Base-by-base conservation (phyloP, 2,888 invertebrate genomes). In the Eilema griseolum region DNA sequence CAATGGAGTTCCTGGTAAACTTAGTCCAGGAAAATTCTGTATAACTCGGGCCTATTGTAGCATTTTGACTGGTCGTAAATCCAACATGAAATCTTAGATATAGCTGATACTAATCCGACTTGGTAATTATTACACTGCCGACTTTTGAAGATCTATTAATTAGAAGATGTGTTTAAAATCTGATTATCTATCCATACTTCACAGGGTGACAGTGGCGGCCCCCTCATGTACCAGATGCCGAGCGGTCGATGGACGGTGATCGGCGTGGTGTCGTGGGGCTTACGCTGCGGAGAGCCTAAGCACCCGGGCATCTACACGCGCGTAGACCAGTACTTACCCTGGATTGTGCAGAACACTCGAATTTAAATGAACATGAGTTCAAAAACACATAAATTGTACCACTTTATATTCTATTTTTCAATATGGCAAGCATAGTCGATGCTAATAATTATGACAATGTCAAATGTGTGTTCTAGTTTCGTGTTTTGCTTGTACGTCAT, bases 241-340 rank as follows among this genome's bases (percentile, higher is more conserved):
- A 97, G 97, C 85, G 97, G 97, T 0, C 96, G 97, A 63, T 98
- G 98, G 98, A 96, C 97, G 0, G 95, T 96, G 37, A 95, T 98
- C 61, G 98, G 98, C 1, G 95, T 98, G 69, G 98, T 98, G 0
- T 98, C 98, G 0, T 98, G 98, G 98, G 98, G 98, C 20, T 95
- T 98, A 56, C 96, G 97, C 3, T 98, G 98, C 86, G 98, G 98
- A 0, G 96, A 97, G 77, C 96, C 96, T 28, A 96, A 96, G 64
- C 96, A 96, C 72, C 98, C 98, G 0, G 98, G 98, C 1, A 95
- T 98, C 41, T 98, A 98, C 88, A 97, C 97, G 0, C 95, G 97
- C 52, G 97, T 98, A 31, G 96, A 96, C 78, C 95, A 96, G 78
- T 97, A 96, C 88, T 91, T 97, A 33, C 95, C 96, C 46, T 98